phyloP scores from a whole-genome alignment of 2,888 invertebrate species.

The Rhagonycha lutea region DNA sequence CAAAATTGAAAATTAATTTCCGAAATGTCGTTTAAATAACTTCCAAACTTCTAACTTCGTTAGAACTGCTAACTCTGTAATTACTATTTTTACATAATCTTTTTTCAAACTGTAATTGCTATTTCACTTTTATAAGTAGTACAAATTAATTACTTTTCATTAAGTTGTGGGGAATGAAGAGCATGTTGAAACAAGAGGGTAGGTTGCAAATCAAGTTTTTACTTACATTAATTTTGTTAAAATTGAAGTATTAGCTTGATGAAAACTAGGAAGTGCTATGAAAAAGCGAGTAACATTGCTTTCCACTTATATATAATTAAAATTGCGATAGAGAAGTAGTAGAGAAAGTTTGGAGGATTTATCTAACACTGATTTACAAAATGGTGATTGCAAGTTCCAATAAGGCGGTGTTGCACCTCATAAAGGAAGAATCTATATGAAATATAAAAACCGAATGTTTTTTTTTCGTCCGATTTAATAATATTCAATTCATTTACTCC shows the following conservation, averaged over 20 bases:
- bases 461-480: too few relatives aligned
- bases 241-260: not conserved
- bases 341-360: not conserved
- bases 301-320: not conserved
- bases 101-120: not conserved
- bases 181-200: not conserved
- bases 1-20: not conserved
- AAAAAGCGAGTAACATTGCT: not conserved
- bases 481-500: too few relatives aligned
- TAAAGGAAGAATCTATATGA: too few relatives aligned
- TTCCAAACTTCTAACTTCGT: not conserved
- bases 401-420: too few relatives aligned
- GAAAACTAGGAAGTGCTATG: not conserved
- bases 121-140: not conserved
- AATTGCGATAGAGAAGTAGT: not conserved
- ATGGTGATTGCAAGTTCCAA: too few relatives aligned
- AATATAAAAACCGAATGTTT: too few relatives aligned
- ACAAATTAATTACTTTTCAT: not conserved
- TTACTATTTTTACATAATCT: not conserved
- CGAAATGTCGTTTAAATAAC: not conserved
- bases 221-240: not conserved
- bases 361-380: too few relatives aligned
- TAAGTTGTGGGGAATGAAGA: not conserved
- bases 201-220: not conserved
- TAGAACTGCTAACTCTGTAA: not conserved